Evolutionary conservation across 2,797 vertebrate species (phyloP).

Genomic region (Hippocampus kuda): DNA sequence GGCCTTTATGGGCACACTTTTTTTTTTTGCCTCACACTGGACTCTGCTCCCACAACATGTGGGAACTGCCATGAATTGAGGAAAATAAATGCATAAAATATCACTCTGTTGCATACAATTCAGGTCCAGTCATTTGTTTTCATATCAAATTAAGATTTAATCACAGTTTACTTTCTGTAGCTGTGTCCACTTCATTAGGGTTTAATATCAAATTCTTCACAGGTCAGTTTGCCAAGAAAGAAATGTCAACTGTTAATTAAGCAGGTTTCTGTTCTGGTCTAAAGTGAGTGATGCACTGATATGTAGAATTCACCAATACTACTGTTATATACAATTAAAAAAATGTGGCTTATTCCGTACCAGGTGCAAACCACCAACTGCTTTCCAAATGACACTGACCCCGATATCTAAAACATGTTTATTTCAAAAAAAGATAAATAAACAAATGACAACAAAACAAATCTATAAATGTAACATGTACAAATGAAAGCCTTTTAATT

Average conservation of each 20-base stretch:
- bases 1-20: too few relatives aligned
- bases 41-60: too few relatives aligned
- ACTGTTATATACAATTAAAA: constrained; percentile 45
- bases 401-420: constrained; percentile 52
- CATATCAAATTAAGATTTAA: constrained; percentile 5
- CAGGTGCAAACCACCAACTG: constrained; percentile 20
- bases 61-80: background rate
- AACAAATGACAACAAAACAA: constrained; percentile 31
- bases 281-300: constrained; percentile 15
- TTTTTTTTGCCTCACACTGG: too few relatives aligned
- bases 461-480: constrained; percentile 41
- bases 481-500: constrained; percentile 18
- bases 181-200: background rate
- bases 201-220: background rate
- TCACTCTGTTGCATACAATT: background rate
- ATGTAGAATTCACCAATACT: constrained; percentile 31
- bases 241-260: background rate
- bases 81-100: background rate
- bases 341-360: constrained; percentile 9
- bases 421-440: constrained; percentile 65
- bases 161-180: constrained; percentile 6
- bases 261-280: background rate
- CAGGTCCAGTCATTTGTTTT: constrained; percentile 4
- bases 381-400: constrained; percentile 46
- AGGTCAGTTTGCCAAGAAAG: background rate